These are phyloP conservation scores for Drosophila siamana DNA, from an alignment of 2,888 invertebrate genomes.

Conservation along the genomic window DNA sequence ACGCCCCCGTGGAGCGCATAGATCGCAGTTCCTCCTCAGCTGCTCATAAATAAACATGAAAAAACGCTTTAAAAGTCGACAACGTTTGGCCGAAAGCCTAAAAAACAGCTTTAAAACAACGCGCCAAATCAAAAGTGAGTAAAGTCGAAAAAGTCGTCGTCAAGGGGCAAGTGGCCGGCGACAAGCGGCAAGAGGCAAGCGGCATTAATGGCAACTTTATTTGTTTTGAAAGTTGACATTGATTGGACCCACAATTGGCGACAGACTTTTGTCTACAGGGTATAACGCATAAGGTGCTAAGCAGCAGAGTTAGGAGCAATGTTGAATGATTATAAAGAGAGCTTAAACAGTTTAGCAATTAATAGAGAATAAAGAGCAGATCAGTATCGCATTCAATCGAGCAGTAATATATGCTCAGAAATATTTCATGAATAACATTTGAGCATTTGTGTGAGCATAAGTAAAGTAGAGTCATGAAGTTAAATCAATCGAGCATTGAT, in stretches of 20 bases:
- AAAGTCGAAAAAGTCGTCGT: constrained; percentile 16
- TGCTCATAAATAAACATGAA: constrained; percentile 76
- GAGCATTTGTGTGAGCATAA: too few relatives aligned
- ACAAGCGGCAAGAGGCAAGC: constrained; percentile 28
- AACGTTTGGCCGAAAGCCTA: constrained; percentile 53
- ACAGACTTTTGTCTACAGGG: constrained; percentile 30
- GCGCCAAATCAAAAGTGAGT: constrained; percentile 53
- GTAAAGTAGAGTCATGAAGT: too few relatives aligned
- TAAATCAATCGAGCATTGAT: too few relatives aligned
- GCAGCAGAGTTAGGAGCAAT: background rate
- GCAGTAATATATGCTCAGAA: too few relatives aligned
- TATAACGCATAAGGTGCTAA: constrained; percentile 6
- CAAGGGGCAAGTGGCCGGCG: constrained; percentile 11
- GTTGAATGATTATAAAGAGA: background rate
- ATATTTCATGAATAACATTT: too few relatives aligned
- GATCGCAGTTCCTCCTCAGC: constrained; percentile 24
- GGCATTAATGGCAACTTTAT: constrained; percentile 76
- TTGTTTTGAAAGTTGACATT: constrained; percentile 80
- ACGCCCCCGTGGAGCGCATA: constrained; percentile 18
- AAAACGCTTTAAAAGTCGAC: constrained; percentile 58
- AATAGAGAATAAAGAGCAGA: background rate
- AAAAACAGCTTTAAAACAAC: constrained; percentile 66
- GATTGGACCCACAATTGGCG: constrained; percentile 78
- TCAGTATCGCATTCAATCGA: background rate
- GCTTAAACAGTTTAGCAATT: too few relatives aligned